phyloP scores from a whole-genome alignment of 2,797 vertebrate genomes.

The Spinus pinus region DNA sequence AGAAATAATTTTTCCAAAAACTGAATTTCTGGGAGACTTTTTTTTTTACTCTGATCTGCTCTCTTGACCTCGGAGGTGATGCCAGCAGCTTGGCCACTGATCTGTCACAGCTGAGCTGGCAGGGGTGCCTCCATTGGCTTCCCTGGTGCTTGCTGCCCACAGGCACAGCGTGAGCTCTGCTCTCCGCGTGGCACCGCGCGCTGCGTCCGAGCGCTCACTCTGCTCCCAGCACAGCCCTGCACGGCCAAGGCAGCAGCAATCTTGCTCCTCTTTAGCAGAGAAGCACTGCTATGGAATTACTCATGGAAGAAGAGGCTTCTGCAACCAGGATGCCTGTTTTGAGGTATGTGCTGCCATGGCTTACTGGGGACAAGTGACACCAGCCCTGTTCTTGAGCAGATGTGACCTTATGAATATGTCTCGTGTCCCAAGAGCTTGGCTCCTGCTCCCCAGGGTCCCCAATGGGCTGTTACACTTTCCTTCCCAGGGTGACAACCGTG shows the following conservation, averaged over 20 bases:
- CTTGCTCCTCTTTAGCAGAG: not conserved
- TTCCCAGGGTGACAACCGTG: fast-evolving
- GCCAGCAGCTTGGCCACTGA: not conserved
- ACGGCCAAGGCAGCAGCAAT: not conserved
- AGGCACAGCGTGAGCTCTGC: not conserved
- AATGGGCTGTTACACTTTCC: not conserved
- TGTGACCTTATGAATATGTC: fast-evolving
- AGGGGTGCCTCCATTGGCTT: fast-evolving
- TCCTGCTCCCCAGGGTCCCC: not conserved
- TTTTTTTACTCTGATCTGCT: not conserved
- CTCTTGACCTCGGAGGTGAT: not conserved
- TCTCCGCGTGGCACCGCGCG: fast-evolving
- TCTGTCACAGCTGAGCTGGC: not conserved
- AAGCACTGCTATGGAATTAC: not conserved
- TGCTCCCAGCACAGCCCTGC: not conserved
- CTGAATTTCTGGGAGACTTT: not conserved
- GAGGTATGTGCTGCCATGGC: not conserved
- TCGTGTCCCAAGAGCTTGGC: not conserved
- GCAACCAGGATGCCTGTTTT: not conserved
- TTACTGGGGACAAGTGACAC: not conserved
- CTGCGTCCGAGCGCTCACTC: not conserved
- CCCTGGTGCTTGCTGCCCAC: not conserved
- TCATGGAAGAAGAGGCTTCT: not conserved
- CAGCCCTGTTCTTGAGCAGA: not conserved
- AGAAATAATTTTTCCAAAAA: not conserved